phyloP scores from a whole-genome alignment of 2,797 vertebrate species.

The Echeneis naucrates region DNA sequence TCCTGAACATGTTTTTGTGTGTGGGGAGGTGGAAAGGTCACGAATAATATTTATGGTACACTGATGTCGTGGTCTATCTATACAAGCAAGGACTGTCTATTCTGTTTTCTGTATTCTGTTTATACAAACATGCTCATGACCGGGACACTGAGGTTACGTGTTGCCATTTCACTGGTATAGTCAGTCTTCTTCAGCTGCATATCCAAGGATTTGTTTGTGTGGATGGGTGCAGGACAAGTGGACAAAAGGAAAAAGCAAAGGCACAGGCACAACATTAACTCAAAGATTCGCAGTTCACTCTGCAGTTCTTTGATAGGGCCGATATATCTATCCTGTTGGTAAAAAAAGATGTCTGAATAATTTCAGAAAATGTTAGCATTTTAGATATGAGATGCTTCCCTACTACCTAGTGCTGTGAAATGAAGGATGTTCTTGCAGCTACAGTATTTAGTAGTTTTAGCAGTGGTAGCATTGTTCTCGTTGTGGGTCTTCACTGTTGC shows the following conservation, averaged over 20 bases:
- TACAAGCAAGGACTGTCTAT: slow-evolving; percentile 49
- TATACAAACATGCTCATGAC: slow-evolving; percentile 19
- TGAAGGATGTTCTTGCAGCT: background rate
- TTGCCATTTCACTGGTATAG: slow-evolving; percentile 34
- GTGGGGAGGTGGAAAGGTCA: slow-evolving; percentile 49
- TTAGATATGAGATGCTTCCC: background rate
- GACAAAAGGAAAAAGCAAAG: slow-evolving; percentile 8
- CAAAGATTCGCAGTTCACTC: slow-evolving; percentile 2
- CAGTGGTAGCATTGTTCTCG: background rate
- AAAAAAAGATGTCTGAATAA: too few relatives aligned
- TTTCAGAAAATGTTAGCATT: background rate
- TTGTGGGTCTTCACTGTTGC: slow-evolving; percentile 6
- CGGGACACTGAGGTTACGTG: slow-evolving; percentile 38
- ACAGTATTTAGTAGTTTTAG: background rate
- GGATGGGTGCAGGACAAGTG: slow-evolving; percentile 22
- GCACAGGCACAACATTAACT: background rate
- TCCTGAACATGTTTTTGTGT: slow-evolving; percentile 29
- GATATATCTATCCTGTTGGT: background rate
- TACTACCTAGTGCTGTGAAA: too few relatives aligned
- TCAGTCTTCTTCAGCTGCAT: slow-evolving; percentile 36
- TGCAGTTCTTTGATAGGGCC: background rate
- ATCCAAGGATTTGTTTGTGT: slow-evolving; percentile 38
- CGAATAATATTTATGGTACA: slow-evolving; percentile 76
- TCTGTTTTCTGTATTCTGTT: too few relatives aligned
- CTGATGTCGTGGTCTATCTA: slow-evolving; percentile 58